Conservation (phyloP, 2,888 invertebrate genomes). For the Epistrophe grossulariae region DNA sequence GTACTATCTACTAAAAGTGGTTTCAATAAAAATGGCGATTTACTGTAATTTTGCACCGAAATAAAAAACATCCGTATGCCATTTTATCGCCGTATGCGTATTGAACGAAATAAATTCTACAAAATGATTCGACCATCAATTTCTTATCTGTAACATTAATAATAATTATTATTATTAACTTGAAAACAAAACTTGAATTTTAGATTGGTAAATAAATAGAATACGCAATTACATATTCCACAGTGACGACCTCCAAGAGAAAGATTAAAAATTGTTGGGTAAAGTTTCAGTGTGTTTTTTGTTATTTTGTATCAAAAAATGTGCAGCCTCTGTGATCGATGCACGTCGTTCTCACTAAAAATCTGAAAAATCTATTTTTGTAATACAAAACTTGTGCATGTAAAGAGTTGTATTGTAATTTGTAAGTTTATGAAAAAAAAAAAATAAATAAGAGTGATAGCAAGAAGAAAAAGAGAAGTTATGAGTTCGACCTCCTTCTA, state of each 20-base stretch:
- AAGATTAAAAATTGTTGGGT: conserved; percentile 16
- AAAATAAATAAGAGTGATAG: no score
- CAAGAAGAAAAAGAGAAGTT: conserved; percentile 24
- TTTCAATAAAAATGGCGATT: conserved; percentile 60
- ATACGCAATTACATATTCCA: conserved; percentile 21
- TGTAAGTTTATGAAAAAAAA: neutral
- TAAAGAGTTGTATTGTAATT: conserved; percentile 13
- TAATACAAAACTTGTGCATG: conserved; percentile 1
- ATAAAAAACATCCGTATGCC: conserved; percentile 41
- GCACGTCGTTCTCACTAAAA: neutral
- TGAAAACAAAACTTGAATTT: conserved; percentile 16
- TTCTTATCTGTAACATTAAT: conserved; percentile 15
- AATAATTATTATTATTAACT: conserved; percentile 11
- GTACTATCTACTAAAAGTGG: neutral
- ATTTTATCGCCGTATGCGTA: conserved; percentile 1
- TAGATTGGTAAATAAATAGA: conserved; percentile 10
- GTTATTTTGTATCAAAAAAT: conserved; percentile 13
- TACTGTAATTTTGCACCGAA: conserved; percentile 51
- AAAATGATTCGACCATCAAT: neutral
- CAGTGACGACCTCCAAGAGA: neutral
- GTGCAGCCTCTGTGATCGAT: conserved; percentile 22
- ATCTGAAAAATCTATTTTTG: conserved; percentile 21
- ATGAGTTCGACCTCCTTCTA: conserved; percentile 37
- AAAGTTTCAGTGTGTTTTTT: neutral
- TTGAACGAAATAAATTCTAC: neutral